These are phyloP conservation scores for Polietes domitor DNA, from an alignment of 2,888 invertebrate species.

Conservation along the genomic window DNA sequence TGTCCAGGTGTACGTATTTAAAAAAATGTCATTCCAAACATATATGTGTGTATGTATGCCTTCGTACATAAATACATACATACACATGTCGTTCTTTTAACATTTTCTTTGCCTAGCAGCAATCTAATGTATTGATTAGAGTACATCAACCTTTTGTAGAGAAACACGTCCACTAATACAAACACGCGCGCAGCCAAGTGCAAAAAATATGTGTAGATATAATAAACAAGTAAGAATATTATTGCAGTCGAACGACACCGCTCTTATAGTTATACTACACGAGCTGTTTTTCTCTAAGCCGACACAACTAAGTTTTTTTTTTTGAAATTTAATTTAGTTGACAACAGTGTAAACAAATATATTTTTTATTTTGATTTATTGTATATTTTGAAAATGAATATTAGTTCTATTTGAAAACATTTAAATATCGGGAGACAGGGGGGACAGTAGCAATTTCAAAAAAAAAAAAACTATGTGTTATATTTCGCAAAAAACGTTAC, in stretches of 20 bases:
- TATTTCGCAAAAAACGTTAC: too few relatives aligned
- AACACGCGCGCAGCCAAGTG: neutral
- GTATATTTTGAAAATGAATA: too few relatives aligned
- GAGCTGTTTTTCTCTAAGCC: too few relatives aligned
- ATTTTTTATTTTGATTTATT: too few relatives aligned
- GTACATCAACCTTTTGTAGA: conserved; percentile 58
- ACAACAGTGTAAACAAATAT: too few relatives aligned
- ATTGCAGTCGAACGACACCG: neutral
- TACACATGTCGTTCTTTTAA: neutral
- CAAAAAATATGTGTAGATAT: conserved; percentile 29
- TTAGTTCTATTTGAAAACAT: too few relatives aligned
- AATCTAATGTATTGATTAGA: conserved; percentile 57
- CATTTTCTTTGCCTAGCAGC: neutral
- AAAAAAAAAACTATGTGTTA: too few relatives aligned
- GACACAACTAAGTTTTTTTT: too few relatives aligned
- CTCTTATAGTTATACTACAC: neutral
- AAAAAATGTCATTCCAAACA: neutral
- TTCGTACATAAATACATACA: too few relatives aligned
- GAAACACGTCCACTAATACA: conserved; percentile 35
- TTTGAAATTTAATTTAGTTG: too few relatives aligned
- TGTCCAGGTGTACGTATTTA: neutral
- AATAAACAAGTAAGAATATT: neutral
- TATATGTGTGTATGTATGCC: neutral
- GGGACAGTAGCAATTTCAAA: too few relatives aligned
- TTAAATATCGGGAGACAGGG: too few relatives aligned